These are phyloP conservation scores for Synanthedon myopaeformis DNA, from an alignment of 2,888 invertebrate species.

Conservation along the genomic window DNA sequence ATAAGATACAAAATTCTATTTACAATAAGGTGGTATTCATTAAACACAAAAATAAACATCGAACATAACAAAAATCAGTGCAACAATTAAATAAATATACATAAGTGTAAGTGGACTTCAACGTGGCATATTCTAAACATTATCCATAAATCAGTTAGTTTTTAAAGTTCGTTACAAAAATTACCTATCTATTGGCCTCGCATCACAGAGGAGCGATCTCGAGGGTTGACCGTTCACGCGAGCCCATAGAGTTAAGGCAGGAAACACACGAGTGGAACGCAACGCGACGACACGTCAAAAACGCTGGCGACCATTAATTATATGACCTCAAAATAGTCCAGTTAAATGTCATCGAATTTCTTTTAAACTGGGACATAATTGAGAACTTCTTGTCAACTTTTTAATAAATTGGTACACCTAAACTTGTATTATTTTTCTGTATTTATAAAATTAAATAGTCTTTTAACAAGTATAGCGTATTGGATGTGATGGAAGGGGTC, in stretches of 20 bases:
- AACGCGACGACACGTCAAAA: no score
- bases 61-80: slow-evolving; percentile 67
- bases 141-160: slow-evolving; percentile 45
- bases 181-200: slow-evolving; percentile 60
- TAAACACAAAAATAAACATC: slow-evolving; percentile 61
- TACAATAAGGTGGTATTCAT: slow-evolving; percentile 53
- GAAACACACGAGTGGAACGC: no score
- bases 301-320: no score
- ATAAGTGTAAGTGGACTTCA: slow-evolving; percentile 57
- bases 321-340: no score
- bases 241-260: not conserved
- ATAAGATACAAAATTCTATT: slow-evolving; percentile 49
- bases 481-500: no score
- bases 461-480: no score
- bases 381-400: no score
- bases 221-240: slow-evolving; percentile 27
- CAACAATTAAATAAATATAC: slow-evolving; percentile 70
- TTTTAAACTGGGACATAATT: no score
- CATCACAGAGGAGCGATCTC: slow-evolving; percentile 58
- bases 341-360: no score
- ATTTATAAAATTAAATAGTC: no score
- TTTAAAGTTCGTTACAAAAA: slow-evolving; percentile 62
- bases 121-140: slow-evolving; percentile 61
- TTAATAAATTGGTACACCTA: no score
- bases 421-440: no score